Evolutionary conservation across 2,888 invertebrate genomes (phyloP).

Genomic region (Lochmaea crataegi): DNA sequence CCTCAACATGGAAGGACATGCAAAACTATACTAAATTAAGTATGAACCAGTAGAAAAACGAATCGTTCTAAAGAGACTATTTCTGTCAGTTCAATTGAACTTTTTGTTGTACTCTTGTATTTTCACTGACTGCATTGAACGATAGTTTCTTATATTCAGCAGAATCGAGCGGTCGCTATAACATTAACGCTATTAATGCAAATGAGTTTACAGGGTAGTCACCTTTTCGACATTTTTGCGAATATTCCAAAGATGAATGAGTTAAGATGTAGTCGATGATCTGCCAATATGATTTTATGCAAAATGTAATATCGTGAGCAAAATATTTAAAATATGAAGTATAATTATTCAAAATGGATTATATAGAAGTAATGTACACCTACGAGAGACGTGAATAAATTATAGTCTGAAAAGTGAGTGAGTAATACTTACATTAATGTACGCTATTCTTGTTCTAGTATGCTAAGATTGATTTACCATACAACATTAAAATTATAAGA

Average conservation of each 20-base stretch:
- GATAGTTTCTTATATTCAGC: constrained; percentile 16
- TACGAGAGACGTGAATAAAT: too few relatives aligned
- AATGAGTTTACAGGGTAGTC: constrained; percentile 23
- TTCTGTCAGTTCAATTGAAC: background rate
- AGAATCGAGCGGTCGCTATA: constrained; percentile 8
- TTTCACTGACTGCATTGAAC: constrained; percentile 17
- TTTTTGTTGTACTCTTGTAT: constrained; percentile 21
- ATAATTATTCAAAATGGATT: background rate
- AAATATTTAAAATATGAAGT: background rate
- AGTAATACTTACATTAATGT: too few relatives aligned
- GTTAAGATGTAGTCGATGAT: background rate
- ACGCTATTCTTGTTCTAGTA: too few relatives aligned
- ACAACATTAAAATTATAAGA: too few relatives aligned
- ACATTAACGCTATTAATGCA: constrained; percentile 27
- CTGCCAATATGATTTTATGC: background rate
- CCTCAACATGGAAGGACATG: too few relatives aligned
- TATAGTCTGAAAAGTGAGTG: too few relatives aligned
- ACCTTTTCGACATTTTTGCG: constrained; percentile 14
- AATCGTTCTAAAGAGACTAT: background rate
- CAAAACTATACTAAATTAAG: too few relatives aligned
- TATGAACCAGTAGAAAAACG: too few relatives aligned
- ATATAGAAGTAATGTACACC: background rate
- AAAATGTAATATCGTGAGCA: background rate
- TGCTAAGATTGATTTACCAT: too few relatives aligned
- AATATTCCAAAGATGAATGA: background rate